Evolutionary conservation across 2,888 invertebrate genomes (phyloP).

Genomic region (Ecliptopera silaceata): DNA sequence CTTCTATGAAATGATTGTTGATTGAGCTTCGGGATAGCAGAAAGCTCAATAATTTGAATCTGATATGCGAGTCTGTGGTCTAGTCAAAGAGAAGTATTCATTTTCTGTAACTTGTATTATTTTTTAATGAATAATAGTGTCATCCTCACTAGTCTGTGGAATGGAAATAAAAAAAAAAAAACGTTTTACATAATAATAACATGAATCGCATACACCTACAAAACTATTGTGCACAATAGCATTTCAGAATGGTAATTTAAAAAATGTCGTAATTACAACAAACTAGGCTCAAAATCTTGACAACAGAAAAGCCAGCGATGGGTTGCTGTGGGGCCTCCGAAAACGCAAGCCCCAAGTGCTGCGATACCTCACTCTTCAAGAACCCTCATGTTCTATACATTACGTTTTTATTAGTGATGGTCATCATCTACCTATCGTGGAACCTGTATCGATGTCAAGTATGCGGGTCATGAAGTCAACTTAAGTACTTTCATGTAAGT

Average conservation of each 20-base stretch:
- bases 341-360: conserved; percentile 21
- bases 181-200: too few species aligned
- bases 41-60: too few species aligned
- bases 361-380: conserved; percentile 37
- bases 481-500: not conserved
- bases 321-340: conserved; percentile 7
- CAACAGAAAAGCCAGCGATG: not conserved
- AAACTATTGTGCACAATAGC: too few species aligned
- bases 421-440: conserved; percentile 52
- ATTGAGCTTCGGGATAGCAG: too few species aligned
- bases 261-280: not conserved
- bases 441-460: conserved; percentile 45
- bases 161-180: too few species aligned
- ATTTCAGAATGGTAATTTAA: not conserved
- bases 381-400: conserved; percentile 46
- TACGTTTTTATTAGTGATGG: conserved; percentile 43
- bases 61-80: too few species aligned
- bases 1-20: too few species aligned
- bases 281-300: not conserved
- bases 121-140: too few species aligned
- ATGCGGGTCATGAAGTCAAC: conserved; percentile 26
- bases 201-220: too few species aligned
- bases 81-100: too few species aligned
- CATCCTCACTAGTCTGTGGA: too few species aligned
- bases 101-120: too few species aligned